phyloP scores from a whole-genome alignment of 2,113 vertebrate genomes.

The Thamnophis sirtalis region DNA sequence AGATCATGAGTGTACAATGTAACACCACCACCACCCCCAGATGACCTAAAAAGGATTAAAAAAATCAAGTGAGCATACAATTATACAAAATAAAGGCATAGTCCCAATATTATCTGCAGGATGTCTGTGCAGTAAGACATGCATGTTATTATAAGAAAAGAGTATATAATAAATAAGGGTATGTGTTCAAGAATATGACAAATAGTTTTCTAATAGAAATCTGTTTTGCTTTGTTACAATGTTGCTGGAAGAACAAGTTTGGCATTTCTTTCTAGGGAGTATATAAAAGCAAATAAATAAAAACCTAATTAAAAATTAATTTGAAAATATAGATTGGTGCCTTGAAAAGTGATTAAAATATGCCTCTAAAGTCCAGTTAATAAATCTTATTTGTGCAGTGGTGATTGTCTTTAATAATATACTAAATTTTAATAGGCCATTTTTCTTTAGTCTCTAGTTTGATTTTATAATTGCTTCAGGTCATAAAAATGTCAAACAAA shows the following conservation, averaged over 20 bases:
- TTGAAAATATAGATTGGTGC: background rate
- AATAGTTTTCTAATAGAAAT: background rate
- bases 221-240: conserved; percentile 2
- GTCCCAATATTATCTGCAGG: background rate
- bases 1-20: background rate
- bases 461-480: background rate
- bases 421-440: background rate
- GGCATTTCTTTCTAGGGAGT: background rate
- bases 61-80: background rate
- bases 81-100: background rate
- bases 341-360: conserved; percentile 32
- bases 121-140: background rate
- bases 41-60: background rate
- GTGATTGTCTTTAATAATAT: background rate
- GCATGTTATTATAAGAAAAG: background rate
- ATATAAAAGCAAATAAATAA: conserved; percentile 15
- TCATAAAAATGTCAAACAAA: conserved; percentile 4
- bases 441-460: background rate
- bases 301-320: conserved; percentile 29
- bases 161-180: background rate
- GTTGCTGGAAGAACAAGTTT: conserved; percentile 11
- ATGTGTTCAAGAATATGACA: background rate
- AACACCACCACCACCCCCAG: background rate
- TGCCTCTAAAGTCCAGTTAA: background rate
- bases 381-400: background rate